Conservation (phyloP, 2,888 invertebrate genomes). For the Eupithecia exiguata region DNA sequence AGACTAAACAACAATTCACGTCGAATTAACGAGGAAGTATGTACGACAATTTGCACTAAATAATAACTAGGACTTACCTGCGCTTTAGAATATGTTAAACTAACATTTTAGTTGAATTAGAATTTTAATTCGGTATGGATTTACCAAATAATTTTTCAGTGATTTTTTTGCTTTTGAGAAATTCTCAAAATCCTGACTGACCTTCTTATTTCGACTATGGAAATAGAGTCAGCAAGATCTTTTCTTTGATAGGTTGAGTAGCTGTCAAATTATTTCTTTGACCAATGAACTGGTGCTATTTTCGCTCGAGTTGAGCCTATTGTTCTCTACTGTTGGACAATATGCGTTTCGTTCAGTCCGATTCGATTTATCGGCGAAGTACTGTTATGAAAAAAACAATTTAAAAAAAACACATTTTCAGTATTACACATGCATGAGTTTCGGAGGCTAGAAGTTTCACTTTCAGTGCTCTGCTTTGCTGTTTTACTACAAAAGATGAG, state of each 20-base stretch:
- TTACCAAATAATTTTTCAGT: conserved; percentile 61
- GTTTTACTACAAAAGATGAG: no score
- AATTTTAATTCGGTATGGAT: conserved; percentile 62
- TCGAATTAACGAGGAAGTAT: conserved; percentile 7
- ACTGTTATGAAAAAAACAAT: no score
- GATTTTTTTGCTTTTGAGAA: conserved; percentile 62
- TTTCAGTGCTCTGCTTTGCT: no score
- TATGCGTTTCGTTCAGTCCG: neutral
- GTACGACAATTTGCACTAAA: conserved; percentile 11
- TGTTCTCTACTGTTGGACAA: no score
- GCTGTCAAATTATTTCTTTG: neutral
- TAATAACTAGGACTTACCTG: conserved; percentile 60
- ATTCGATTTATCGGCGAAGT: no score
- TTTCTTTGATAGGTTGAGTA: neutral
- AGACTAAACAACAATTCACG: conserved; percentile 46
- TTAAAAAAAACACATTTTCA: no score
- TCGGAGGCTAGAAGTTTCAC: no score
- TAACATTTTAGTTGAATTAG: conserved; percentile 52
- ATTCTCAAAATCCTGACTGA: neutral
- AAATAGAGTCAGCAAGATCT: neutral
- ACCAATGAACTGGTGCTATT: neutral
- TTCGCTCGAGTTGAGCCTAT: no score
- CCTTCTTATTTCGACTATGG: neutral
- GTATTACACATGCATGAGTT: no score
- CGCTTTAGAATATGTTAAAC: conserved; percentile 63